These are phyloP conservation scores for Pithys albifrons DNA, from an alignment of 2,113 vertebrate genomes.

Conservation along the genomic window DNA sequence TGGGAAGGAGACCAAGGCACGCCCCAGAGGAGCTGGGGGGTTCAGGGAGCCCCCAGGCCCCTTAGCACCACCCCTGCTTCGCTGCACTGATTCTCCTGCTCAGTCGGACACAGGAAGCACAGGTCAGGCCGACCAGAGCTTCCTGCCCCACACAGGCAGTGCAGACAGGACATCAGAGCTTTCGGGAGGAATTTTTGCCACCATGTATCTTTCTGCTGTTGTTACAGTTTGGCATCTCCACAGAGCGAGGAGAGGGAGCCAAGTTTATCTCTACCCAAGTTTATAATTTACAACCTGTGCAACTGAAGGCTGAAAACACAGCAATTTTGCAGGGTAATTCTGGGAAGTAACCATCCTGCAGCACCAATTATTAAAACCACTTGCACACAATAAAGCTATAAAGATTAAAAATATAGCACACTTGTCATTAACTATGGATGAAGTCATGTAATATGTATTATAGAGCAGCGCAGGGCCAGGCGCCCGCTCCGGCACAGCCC, in stretches of 20 bases:
- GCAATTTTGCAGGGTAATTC: conserved; percentile 76
- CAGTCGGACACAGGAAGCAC: not conserved
- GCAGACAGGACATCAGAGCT: not conserved
- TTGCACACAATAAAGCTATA: conserved; percentile 79
- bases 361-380: conserved; percentile 83
- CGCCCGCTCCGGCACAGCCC: conserved; percentile 48
- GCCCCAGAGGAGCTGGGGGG: not conserved
- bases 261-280: conserved; percentile 67
- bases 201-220: not conserved
- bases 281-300: conserved; percentile 74
- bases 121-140: not conserved
- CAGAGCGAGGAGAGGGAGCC: conserved; percentile 54
- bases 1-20: accelerated
- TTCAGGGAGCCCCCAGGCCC: not conserved
- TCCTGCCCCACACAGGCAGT: not conserved
- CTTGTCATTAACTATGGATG: conserved; percentile 81
- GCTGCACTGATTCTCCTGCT: not conserved
- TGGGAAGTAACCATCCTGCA: conserved; percentile 73
- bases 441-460: conserved; percentile 79
- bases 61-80: not conserved
- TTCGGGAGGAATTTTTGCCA: conserved; percentile 45
- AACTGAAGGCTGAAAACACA: conserved; percentile 72
- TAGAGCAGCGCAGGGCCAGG: conserved; percentile 57
- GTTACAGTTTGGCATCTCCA: conserved; percentile 64
- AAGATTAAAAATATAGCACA: conserved; percentile 83